A percentile compares a stretch with the other conserved stretches of the same genome.
These are phyloP conservation scores for Tribolium castaneum DNA, from an alignment of 1,140 invertebrate genomes.

Conservation along the genomic window DNA sequence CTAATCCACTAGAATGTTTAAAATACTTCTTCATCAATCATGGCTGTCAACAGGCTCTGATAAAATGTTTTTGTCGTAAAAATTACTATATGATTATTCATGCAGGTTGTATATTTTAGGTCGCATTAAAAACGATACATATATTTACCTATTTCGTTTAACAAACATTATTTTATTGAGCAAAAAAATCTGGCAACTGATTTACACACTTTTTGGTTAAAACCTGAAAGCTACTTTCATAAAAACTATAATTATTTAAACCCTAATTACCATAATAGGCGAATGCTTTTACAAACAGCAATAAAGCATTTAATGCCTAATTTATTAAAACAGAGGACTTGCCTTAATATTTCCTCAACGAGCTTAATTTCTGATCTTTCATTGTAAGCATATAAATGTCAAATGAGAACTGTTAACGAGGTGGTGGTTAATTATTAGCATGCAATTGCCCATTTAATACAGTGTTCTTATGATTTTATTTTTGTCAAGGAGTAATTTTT, in stretches of 20 bases:
- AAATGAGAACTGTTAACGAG: conserved; percentile 26
- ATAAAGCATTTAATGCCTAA: neutral
- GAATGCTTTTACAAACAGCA: neutral
- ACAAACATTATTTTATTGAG: no score
- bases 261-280: neutral
- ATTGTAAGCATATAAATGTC: conserved; percentile 26
- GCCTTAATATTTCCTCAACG: neutral
- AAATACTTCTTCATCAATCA: neutral
- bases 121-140: neutral
- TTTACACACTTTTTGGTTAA: neutral
- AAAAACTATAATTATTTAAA: neutral
- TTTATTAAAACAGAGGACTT: neutral
- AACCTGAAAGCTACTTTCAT: neutral
- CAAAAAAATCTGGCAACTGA: no score
- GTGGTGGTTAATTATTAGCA: conserved; percentile 35
- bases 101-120: neutral
- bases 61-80: neutral
- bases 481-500: no score
- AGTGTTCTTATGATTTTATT: no score
- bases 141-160: neutral
- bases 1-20: neutral
- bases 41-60: neutral
- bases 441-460: conserved; percentile 36
- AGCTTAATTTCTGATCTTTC: conserved; percentile 22
- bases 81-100: neutral